Conservation (phyloP, 2,113 vertebrate species). For the Hydrochoerus hydrochaeris region DNA sequence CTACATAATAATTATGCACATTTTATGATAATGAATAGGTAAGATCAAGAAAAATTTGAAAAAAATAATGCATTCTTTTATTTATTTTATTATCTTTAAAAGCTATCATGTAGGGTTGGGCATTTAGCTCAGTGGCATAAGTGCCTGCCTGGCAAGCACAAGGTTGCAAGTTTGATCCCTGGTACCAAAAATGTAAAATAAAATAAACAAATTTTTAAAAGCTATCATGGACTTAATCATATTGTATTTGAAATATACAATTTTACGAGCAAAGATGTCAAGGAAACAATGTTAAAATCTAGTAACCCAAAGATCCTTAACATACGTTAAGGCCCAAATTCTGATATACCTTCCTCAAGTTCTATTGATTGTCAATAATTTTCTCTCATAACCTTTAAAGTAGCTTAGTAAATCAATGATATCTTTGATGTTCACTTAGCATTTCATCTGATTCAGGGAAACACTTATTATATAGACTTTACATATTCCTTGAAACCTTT, state of each 20-base stretch:
- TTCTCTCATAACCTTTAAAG: slow-evolving; percentile 18
- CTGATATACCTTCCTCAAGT: neutral
- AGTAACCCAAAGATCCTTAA: neutral
- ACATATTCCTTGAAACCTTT: neutral
- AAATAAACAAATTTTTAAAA: neutral
- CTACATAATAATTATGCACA: neutral
- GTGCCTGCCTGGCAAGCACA: too few relatives aligned
- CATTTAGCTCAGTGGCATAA: too few relatives aligned
- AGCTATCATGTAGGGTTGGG: too few relatives aligned
- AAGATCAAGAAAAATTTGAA: neutral
- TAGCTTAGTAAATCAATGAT: slow-evolving; percentile 51
- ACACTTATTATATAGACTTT: neutral
- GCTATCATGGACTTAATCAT: neutral
- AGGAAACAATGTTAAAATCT: neutral
- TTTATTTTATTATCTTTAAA: neutral
- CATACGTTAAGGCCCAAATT: neutral
- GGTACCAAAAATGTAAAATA: too few relatives aligned
- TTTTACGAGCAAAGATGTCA: neutral
- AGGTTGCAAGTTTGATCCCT: too few relatives aligned
- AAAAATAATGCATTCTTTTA: neutral
- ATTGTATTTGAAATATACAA: neutral
- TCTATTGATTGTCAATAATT: slow-evolving; percentile 10
- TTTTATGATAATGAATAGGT: neutral
- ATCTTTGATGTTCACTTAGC: neutral
- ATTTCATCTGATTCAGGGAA: neutral